phyloP scores from a whole-genome alignment of 2,888 invertebrate genomes.

The Anthophora plumipes region DNA sequence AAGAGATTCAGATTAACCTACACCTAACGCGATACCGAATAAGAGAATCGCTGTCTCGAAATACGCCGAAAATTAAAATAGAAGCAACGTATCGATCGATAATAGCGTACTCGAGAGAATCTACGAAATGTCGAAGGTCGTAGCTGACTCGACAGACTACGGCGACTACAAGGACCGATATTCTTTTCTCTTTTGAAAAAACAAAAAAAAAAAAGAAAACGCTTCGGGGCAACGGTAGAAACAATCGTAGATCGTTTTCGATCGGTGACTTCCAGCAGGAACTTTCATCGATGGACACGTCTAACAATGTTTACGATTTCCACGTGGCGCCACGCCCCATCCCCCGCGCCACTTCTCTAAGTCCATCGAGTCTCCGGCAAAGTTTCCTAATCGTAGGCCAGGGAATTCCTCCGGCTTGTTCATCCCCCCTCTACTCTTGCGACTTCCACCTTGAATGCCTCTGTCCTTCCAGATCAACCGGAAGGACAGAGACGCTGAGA shows the following conservation, averaged over 20 bases:
- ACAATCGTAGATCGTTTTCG: slow-evolving; percentile 31
- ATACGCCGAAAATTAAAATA: slow-evolving; percentile 46
- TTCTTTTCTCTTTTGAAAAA: background rate
- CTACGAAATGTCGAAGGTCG: slow-evolving; percentile 61
- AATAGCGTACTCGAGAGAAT: slow-evolving; percentile 17
- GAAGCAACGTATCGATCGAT: slow-evolving; percentile 49
- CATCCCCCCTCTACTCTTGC: background rate
- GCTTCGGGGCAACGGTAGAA: background rate
- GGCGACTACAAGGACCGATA: slow-evolving; percentile 1
- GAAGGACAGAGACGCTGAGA: background rate
- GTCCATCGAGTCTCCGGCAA: slow-evolving; percentile 69
- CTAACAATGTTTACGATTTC: slow-evolving; percentile 72
- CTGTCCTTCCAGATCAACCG: slow-evolving; percentile 17
- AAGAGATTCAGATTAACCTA: no score
- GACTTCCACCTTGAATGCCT: slow-evolving; percentile 5
- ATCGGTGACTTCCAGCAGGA: slow-evolving; percentile 40
- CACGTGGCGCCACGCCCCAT: slow-evolving; percentile 73
- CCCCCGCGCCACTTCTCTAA: slow-evolving; percentile 63
- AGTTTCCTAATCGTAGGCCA: slow-evolving; percentile 78
- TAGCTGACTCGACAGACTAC: slow-evolving; percentile 17
- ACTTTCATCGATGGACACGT: slow-evolving; percentile 18
- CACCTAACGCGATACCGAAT: background rate
- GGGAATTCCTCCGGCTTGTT: slow-evolving; percentile 63
- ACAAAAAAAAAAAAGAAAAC: no score
- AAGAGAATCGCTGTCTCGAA: slow-evolving; percentile 4